Evolutionary conservation across 2,113 vertebrate genomes (phyloP).

Genomic region (Triplophysa tibetana): DNA sequence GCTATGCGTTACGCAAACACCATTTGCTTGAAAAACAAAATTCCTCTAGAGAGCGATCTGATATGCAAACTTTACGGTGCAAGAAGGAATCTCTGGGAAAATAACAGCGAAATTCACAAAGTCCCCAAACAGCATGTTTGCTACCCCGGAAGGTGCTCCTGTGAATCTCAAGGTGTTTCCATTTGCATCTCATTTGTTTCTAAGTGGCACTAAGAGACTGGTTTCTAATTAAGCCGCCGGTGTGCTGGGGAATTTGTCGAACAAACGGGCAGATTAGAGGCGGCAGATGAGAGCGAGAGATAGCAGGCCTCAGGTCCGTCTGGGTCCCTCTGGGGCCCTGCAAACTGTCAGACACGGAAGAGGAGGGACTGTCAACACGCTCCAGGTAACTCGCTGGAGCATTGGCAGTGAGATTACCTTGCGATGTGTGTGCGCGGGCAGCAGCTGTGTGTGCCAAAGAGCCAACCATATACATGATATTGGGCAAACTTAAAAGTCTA

Average conservation of each 20-base stretch:
- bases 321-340: neutral
- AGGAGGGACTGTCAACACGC: neutral
- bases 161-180: constrained; percentile 30
- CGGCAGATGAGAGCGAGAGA: constrained; percentile 13
- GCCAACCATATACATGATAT: neutral
- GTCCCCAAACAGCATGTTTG: constrained; percentile 19
- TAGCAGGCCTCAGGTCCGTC: neutral
- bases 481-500: too few species aligned
- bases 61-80: neutral
- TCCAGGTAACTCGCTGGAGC: neutral
- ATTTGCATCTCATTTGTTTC: constrained; percentile 44
- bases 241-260: constrained; percentile 38
- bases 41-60: constrained; percentile 4
- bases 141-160: neutral
- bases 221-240: constrained; percentile 50
- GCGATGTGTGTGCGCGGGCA: neutral
- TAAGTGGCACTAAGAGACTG: constrained; percentile 39
- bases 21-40: neutral
- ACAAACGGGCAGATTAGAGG: constrained; percentile 46
- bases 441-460: neutral
- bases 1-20: constrained; percentile 6
- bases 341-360: neutral
- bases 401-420: neutral
- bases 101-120: neutral
- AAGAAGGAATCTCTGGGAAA: neutral